These are phyloP conservation scores for Sphenopsis melanotis DNA, from an alignment of 2,797 vertebrate species.

Conservation along the genomic window DNA sequence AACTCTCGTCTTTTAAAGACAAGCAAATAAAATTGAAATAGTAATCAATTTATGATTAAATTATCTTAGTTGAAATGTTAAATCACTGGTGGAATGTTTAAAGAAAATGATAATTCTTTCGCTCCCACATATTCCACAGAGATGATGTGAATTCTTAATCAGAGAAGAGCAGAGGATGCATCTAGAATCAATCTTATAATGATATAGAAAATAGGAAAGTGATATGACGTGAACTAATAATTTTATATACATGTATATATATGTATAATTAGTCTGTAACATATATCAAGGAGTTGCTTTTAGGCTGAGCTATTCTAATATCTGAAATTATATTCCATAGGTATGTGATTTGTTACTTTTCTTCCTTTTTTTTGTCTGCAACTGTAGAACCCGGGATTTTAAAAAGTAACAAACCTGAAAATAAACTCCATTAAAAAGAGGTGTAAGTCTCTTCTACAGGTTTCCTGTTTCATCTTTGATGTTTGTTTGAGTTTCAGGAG, in stretches of 20 bases:
- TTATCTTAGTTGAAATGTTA: background rate
- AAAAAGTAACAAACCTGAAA: conserved; percentile 51
- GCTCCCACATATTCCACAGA: background rate
- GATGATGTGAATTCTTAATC: background rate
- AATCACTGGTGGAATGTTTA: background rate
- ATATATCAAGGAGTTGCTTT: conserved; percentile 21
- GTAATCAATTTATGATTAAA: background rate
- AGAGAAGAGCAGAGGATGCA: background rate
- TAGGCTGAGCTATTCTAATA: conserved; percentile 4
- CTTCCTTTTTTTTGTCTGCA: background rate
- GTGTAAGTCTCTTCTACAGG: conserved; percentile 27
- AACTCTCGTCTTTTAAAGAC: background rate
- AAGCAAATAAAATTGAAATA: background rate
- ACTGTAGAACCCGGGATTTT: conserved; percentile 32
- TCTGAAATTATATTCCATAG: conserved; percentile 36
- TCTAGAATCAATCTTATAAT: background rate
- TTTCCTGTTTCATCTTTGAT: conserved; percentile 53
- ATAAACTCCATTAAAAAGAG: conserved; percentile 45
- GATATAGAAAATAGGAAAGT: background rate
- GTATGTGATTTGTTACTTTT: conserved; percentile 4
- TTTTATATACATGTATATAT: background rate
- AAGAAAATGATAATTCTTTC: background rate
- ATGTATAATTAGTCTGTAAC: background rate
- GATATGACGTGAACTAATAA: background rate
- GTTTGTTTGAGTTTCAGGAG: conserved; percentile 50